These are phyloP conservation scores for Himalopsyche japonica DNA, from an alignment of 2,888 invertebrate species.

Conservation along the genomic window DNA sequence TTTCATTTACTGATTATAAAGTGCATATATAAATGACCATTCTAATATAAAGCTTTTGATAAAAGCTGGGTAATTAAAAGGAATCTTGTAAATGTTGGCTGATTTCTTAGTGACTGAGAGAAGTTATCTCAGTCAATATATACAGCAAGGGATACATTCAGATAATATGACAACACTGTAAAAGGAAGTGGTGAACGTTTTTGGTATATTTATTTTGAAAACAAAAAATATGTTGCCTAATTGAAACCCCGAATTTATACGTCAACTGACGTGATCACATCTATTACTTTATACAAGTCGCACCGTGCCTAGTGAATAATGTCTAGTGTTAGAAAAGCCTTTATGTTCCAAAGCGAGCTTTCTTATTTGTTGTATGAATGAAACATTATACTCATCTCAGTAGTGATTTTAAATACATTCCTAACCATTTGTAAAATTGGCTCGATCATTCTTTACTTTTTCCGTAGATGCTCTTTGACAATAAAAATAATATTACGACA, in stretches of 20 bases:
- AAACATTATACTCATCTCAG: constrained; percentile 4
- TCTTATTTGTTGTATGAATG: constrained; percentile 16
- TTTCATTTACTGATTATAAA: too few species aligned
- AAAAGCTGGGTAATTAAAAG: too few species aligned
- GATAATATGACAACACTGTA: too few species aligned
- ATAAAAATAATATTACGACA: not conserved
- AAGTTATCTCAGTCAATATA: too few species aligned
- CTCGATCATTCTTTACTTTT: not conserved
- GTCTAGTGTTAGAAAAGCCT: not conserved
- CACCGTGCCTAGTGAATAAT: constrained; percentile 8
- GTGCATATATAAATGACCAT: too few species aligned
- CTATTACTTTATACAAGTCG: not conserved
- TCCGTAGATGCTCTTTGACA: not conserved
- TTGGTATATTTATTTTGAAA: too few species aligned
- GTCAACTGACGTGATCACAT: not conserved
- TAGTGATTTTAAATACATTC: not conserved
- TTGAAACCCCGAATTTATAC: not conserved
- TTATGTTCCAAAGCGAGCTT: not conserved
- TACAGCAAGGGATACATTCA: too few species aligned
- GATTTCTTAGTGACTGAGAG: too few species aligned
- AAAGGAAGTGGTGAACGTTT: too few species aligned
- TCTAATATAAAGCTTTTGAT: too few species aligned
- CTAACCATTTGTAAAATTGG: not conserved
- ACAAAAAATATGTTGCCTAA: not conserved
- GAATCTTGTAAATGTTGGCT: too few species aligned